Conservation (phyloP, 2,797 vertebrate genomes). For the Mycteria americana region DNA sequence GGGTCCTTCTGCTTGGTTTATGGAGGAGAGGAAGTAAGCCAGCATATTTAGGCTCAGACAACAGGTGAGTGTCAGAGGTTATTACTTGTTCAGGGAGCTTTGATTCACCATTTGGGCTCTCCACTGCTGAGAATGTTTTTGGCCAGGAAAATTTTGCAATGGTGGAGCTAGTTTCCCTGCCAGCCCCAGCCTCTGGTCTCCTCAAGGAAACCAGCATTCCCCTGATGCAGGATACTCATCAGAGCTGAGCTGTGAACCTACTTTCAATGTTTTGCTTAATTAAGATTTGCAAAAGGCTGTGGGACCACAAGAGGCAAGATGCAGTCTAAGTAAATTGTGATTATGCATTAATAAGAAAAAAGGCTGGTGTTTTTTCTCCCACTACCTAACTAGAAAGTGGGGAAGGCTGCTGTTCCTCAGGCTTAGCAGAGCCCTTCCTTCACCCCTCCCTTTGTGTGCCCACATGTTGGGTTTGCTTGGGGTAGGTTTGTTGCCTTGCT, state of each 20-base stretch:
- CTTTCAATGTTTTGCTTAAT: background rate
- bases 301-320: background rate
- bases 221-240: background rate
- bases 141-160: background rate
- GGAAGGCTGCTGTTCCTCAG: background rate
- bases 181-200: background rate
- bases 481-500: background rate
- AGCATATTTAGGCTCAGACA: background rate
- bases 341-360: background rate
- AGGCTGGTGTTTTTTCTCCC: background rate
- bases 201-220: background rate
- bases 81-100: background rate
- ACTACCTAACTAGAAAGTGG: background rate
- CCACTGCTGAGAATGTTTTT: background rate
- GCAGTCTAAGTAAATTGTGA: background rate
- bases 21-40: background rate
- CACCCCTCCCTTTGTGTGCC: background rate
- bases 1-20: background rate
- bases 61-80: background rate
- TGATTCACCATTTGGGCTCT: background rate
- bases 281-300: background rate
- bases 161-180: background rate
- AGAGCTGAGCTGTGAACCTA: background rate
- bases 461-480: background rate
- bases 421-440: background rate